A percentile compares a stretch with the other conserved stretches of the same genome.
Evolutionary conservation across 2,797 vertebrate genomes (phyloP).

Genomic region (Staurois parvus): DNA sequence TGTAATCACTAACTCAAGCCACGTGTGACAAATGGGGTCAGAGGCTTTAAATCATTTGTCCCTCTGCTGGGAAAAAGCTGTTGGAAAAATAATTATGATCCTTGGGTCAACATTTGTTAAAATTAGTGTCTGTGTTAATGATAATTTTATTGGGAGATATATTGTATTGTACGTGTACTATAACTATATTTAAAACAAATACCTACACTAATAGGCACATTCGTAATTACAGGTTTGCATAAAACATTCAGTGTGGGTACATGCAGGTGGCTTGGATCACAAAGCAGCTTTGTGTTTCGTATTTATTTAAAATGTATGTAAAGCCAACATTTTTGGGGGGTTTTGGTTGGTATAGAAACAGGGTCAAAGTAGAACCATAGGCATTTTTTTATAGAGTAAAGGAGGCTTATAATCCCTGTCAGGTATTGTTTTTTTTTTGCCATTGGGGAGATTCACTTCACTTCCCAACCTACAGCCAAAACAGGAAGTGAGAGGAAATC

Average conservation of each 20-base stretch:
- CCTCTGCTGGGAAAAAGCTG: neutral
- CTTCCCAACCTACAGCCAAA: too few relatives aligned
- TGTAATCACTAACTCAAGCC: constrained; percentile 27
- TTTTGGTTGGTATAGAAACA: too few relatives aligned
- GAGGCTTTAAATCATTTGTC: constrained; percentile 1
- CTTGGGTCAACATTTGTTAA: neutral
- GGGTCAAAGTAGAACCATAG: too few relatives aligned
- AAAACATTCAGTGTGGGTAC: too few relatives aligned
- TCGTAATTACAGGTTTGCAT: neutral
- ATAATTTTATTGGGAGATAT: neutral
- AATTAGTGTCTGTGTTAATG: neutral
- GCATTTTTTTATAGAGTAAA: too few relatives aligned
- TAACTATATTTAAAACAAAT: neutral
- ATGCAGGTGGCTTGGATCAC: neutral
- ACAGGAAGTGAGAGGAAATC: too few relatives aligned
- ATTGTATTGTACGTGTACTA: neutral
- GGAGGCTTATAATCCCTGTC: too few relatives aligned
- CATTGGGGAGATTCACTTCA: too few relatives aligned
- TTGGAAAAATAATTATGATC: neutral
- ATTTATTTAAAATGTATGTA: neutral
- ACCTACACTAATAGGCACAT: neutral
- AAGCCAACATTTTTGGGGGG: neutral
- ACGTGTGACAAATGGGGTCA: constrained; percentile 25
- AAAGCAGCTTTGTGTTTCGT: neutral
- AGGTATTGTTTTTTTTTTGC: too few relatives aligned